These are phyloP conservation scores for Strigops habroptila DNA, from an alignment of 2,113 vertebrate genomes.

Conservation along the genomic window DNA sequence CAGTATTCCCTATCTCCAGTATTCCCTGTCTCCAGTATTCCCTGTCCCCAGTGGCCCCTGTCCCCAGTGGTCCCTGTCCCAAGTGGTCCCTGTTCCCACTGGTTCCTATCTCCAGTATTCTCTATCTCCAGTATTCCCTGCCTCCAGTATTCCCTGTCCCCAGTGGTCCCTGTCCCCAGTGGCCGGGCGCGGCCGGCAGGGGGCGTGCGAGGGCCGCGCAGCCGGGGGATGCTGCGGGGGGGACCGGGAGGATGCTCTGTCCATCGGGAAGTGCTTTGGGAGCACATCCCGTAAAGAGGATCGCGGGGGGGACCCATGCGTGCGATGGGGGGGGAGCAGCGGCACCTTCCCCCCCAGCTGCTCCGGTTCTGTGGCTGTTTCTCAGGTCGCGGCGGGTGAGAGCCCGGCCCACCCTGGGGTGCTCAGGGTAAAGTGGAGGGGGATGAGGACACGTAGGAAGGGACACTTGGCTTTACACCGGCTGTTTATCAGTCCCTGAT, in stretches of 20 bases:
- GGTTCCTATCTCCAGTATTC: neutral
- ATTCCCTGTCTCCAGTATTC: neutral
- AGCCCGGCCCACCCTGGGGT: neutral
- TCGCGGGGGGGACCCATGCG: neutral
- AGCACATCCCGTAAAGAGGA: neutral
- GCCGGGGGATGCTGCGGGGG: neutral
- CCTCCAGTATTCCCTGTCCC: neutral
- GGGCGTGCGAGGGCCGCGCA: neutral
- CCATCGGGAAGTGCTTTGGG: neutral
- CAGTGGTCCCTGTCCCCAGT: neutral
- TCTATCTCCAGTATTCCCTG: too few species aligned
- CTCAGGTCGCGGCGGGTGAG: slow-evolving; percentile 74
- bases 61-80: neutral
- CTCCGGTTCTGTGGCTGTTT: slow-evolving; percentile 60
- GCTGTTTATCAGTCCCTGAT: slow-evolving; percentile 60
- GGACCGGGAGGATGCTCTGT: neutral
- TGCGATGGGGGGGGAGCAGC: neutral
- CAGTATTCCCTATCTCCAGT: neutral
- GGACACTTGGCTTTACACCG: rapidly evolving
- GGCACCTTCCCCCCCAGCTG: slow-evolving; percentile 6
- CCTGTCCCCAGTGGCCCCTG: neutral
- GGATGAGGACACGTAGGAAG: rapidly evolving
- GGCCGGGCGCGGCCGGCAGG: neutral
- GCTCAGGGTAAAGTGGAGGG: neutral
- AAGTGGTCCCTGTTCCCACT: too few species aligned